These are phyloP conservation scores for Zelostemma sp. DNA, from an alignment of 1,140 invertebrate genomes.

Conservation along the genomic window DNA sequence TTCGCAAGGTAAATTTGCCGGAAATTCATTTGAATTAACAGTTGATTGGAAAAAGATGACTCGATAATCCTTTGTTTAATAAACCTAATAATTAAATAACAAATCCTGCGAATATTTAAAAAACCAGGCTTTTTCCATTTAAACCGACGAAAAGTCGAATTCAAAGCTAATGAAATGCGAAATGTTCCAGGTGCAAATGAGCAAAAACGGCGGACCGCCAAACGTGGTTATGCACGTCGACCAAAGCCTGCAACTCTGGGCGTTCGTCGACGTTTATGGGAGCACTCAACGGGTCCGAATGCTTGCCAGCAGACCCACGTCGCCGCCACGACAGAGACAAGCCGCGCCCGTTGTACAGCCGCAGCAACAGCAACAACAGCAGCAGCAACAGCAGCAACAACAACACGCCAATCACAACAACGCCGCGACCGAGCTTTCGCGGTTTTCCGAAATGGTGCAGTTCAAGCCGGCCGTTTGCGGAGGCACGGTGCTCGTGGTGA, in stretches of 20 bases:
- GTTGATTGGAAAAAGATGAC: too few species aligned
- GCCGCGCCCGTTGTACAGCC: conserved; percentile 32
- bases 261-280: conserved; percentile 96
- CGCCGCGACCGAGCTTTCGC: conserved; percentile 62
- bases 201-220: conserved; percentile 85
- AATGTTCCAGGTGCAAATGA: conserved; percentile 76
- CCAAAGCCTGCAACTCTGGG: conserved; percentile 89
- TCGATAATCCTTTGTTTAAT: too few species aligned
- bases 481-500: conserved; percentile 83
- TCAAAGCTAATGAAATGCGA: conserved; percentile 2
- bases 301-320: conserved; percentile 69
- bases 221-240: conserved; percentile 95
- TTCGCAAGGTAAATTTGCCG: too few species aligned
- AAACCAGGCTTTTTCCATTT: too few species aligned
- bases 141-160: too few species aligned
- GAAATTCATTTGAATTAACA: too few species aligned
- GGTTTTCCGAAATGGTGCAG: conserved; percentile 74
- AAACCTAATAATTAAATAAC: too few species aligned
- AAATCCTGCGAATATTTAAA: too few species aligned
- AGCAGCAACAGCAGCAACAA: conserved; percentile 54
- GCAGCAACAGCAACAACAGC: conserved; percentile 33
- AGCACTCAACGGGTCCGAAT: conserved; percentile 89
- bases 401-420: conserved; percentile 61
- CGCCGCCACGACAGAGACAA: conserved; percentile 60
- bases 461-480: conserved; percentile 75